Conservation (phyloP, 2,113 vertebrate species). For the Thunnus maccoyii region DNA sequence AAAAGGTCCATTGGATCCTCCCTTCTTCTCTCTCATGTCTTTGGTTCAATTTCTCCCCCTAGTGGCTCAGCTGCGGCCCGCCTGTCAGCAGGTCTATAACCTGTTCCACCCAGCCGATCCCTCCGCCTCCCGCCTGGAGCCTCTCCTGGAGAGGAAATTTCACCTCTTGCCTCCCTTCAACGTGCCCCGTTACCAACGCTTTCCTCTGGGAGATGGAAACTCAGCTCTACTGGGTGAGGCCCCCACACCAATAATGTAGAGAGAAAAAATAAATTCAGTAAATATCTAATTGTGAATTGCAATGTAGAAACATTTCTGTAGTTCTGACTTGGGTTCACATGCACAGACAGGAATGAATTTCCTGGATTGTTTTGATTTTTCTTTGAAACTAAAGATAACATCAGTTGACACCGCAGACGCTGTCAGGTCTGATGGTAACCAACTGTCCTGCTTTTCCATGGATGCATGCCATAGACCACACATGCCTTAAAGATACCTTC, state of each 20-base stretch:
- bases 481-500: constrained; percentile 8
- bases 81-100: constrained; percentile 95
- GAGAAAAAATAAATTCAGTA: not conserved
- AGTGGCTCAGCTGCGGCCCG: constrained; percentile 88
- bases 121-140: constrained; percentile 95
- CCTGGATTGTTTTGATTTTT: constrained; percentile 16
- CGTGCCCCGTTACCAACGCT: constrained; percentile 94
- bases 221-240: constrained; percentile 91
- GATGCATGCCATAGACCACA: constrained; percentile 33
- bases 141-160: constrained; percentile 91
- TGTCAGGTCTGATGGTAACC: constrained; percentile 20
- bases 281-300: constrained; percentile 5
- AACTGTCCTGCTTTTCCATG: constrained; percentile 35
- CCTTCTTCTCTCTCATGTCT: constrained; percentile 30
- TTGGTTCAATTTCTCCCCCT: constrained; percentile 63
- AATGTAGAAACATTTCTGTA: not conserved
- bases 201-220: constrained; percentile 92
- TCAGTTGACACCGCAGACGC: constrained; percentile 32
- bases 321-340: constrained; percentile 21
- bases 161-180: constrained; percentile 91
- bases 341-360: constrained; percentile 40
- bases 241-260: not conserved
- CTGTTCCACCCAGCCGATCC: constrained; percentile 95
- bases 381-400: constrained; percentile 18
- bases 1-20: not conserved